Base-by-base conservation (phyloP, 2,797 vertebrate genomes). In the Pipistrellus pipistrellus region DNA sequence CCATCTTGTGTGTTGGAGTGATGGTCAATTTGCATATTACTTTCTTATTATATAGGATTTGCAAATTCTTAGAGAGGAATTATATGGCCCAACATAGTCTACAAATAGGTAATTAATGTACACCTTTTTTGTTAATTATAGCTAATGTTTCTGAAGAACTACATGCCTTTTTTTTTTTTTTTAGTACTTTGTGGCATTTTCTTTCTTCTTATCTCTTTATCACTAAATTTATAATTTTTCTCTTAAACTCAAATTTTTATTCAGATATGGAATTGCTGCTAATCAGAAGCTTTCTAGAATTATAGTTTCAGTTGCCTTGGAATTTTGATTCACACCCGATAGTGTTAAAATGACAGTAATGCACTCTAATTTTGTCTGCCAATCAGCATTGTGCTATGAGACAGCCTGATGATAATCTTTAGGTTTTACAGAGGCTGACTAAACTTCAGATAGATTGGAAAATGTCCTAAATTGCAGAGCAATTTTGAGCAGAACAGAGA, bases 171-270 rank as follows among this genome's bases (percentile, higher is more conserved):
- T 41, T 41, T 38, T 94, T 84, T 84, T 95, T 84, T 95, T 87
- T 66, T 27, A 69, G 35, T 25, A 62, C n/a, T 91, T 30, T 80
- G n/a, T 51, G 17, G 25, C 25, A 44, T 59, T 72, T 95, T 94
- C 53, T 90, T 82, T 72, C 8, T 76, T 35, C 25, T 75, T 85
- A 72, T 68, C 51, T n/a, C 17, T 87, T 94, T 75, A 35, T 87
- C 48, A 27, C 35, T 85, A 77, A 90, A 73, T 21, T 66, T 44
- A 8, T 2, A 85, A 23, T 7, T 81, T 89, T 77, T 81, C 21
- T 96, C 25, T n/a, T 59, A 57, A 81, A 90, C 48, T 93, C 57
- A 77, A 27, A 64, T 81, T 93, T 93, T n/a, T n/a, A 27, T 88
- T 86, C 71, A 82, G 44, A 18, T 77, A 9, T 77, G 25, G 25